A percentile compares a stretch with the other conserved stretches of the same genome.
These are phyloP conservation scores for Leptopilina boulardi DNA, from an alignment of 1,140 invertebrate genomes.

Conservation along the genomic window DNA sequence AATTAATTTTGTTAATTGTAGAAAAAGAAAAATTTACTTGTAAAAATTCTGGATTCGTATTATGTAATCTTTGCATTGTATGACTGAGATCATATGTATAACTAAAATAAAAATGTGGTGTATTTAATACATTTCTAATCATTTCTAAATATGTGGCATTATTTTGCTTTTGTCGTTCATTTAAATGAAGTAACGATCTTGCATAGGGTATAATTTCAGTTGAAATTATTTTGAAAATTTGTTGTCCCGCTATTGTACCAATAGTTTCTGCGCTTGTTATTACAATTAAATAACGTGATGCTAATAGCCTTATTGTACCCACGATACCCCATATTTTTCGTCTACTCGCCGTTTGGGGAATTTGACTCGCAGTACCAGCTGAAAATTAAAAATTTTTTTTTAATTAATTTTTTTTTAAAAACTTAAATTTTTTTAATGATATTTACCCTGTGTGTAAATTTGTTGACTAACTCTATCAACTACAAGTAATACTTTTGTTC, in stretches of 20 bases:
- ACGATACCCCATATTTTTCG: conserved; percentile 92
- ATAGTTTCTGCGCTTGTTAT: conserved; percentile 91
- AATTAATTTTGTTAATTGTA: too few species aligned
- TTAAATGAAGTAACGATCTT: conserved; percentile 89
- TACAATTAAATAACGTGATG: conserved; percentile 92
- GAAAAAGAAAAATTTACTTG: conserved; percentile 17
- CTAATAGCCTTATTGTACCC: conserved; percentile 87
- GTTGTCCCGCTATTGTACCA: conserved; percentile 89
- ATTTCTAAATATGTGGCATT: conserved; percentile 89
- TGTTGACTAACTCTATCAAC: conserved; percentile 84
- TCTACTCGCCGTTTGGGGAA: conserved; percentile 80
- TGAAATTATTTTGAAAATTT: conserved; percentile 89
- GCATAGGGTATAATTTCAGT: conserved; percentile 93
- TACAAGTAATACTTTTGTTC: conserved; percentile 79
- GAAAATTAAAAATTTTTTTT: conserved; percentile 43
- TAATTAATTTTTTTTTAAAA: conserved; percentile 18
- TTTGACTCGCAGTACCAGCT: conserved; percentile 78
- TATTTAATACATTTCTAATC: conserved; percentile 86
- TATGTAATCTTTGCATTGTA: conserved; percentile 91
- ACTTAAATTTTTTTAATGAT: too few species aligned
- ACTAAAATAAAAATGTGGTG: conserved; percentile 93
- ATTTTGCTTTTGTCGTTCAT: conserved; percentile 85
- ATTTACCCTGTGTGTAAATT: conserved; percentile 80
- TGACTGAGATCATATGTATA: conserved; percentile 96
- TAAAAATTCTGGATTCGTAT: conserved; percentile 90